Percentiles rank a stretch among this genome's conserved stretches.
These are phyloP conservation scores for Delia radicum DNA, from an alignment of 1,140 invertebrate genomes.

Conservation along the genomic window DNA sequence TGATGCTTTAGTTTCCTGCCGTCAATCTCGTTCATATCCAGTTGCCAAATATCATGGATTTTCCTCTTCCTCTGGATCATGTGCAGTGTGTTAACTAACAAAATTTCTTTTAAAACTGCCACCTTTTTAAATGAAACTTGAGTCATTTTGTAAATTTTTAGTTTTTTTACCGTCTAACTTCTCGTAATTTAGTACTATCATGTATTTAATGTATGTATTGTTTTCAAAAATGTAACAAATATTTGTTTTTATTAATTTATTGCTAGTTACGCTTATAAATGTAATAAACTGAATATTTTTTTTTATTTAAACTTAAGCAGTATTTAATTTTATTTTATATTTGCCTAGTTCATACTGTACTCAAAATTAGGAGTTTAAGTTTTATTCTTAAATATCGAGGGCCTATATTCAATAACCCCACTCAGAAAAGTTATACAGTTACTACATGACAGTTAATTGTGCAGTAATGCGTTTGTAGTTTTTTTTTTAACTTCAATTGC, in stretches of 20 bases:
- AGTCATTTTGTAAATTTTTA: not conserved
- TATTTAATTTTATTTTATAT: too few species aligned
- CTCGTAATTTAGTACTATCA: too few species aligned
- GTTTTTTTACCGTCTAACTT: not conserved
- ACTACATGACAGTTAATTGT: too few species aligned
- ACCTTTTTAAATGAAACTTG: not conserved
- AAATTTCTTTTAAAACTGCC: not conserved
- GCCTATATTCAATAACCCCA: too few species aligned
- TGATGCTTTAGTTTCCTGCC: slow-evolving; percentile 63
- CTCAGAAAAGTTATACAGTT: too few species aligned
- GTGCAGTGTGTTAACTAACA: not conserved
- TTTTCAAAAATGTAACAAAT: not conserved
- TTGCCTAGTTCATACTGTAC: too few species aligned
- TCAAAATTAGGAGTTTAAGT: too few species aligned
- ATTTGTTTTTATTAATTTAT: slow-evolving; percentile 16
- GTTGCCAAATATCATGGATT: slow-evolving; percentile 50
- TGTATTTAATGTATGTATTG: not conserved
- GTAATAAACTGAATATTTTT: not conserved
- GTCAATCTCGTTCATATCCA: slow-evolving; percentile 47
- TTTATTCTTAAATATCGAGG: too few species aligned
- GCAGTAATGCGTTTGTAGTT: too few species aligned
- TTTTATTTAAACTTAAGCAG: not conserved
- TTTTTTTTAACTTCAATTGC: too few species aligned
- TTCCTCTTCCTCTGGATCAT: not conserved
- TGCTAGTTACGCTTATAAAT: slow-evolving; percentile 14